Evolutionary conservation across 2,888 invertebrate genomes (phyloP).

Genomic region (Limenitis camilla): DNA sequence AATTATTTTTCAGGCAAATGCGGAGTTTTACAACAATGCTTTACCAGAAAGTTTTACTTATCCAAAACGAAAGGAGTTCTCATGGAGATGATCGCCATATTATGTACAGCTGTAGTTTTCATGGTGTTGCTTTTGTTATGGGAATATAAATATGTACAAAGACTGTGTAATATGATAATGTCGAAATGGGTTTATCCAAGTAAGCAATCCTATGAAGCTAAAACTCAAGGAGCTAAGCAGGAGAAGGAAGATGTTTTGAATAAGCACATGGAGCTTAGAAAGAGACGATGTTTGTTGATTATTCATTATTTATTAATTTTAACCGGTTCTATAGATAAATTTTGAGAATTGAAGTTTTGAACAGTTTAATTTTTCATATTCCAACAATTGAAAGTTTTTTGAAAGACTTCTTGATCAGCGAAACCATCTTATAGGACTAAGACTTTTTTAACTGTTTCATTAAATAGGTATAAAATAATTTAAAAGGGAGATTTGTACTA

Average conservation of each 20-base stretch:
- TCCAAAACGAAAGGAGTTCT: slow-evolving; percentile 35
- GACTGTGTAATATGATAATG: slow-evolving; percentile 28
- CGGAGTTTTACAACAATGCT: slow-evolving; percentile 55
- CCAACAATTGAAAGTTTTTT: too few relatives aligned
- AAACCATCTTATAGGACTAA: too few relatives aligned
- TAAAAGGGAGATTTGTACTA: too few relatives aligned
- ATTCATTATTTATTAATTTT: neutral
- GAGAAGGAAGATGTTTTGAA: slow-evolving; percentile 37
- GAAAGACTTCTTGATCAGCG: too few relatives aligned
- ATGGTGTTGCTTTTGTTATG: slow-evolving; percentile 39
- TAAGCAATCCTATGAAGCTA: slow-evolving; percentile 5
- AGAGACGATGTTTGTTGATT: slow-evolving; percentile 29
- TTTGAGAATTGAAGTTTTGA: too few relatives aligned
- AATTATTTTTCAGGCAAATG: slow-evolving; percentile 44
- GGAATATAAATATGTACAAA: slow-evolving; percentile 44
- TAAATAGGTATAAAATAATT: too few relatives aligned
- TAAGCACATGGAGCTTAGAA: slow-evolving; percentile 32
- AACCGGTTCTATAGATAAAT: too few relatives aligned
- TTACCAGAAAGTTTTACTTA: slow-evolving; percentile 39
- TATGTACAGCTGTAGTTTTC: slow-evolving; percentile 36
- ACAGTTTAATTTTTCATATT: too few relatives aligned
- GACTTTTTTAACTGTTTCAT: too few relatives aligned
- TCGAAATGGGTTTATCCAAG: slow-evolving; percentile 21
- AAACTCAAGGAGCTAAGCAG: slow-evolving; percentile 29
- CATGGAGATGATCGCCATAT: slow-evolving; percentile 40